Percentiles rank a stretch among this genome's conserved stretches.
Evolutionary conservation across 2,888 invertebrate species (phyloP).

Genomic region (Pachydiplax longipennis): DNA sequence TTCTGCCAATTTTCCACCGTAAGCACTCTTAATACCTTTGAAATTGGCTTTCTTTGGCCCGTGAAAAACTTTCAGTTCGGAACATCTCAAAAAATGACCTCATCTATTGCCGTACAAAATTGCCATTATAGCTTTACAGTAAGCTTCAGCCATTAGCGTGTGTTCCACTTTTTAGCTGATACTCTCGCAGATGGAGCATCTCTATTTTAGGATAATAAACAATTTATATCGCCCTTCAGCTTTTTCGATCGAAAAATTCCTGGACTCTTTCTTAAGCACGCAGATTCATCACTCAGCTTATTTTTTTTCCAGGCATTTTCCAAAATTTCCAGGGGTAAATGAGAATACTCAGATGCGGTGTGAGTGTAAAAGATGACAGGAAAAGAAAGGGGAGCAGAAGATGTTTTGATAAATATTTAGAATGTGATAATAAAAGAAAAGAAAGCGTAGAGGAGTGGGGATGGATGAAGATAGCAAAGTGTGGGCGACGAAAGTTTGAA

Average conservation of each 20-base stretch:
- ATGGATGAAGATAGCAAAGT: no score
- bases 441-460: no score
- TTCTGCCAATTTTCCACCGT: no score
- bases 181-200: neutral
- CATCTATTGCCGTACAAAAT: neutral
- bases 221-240: neutral
- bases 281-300: neutral
- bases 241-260: neutral
- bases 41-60: neutral
- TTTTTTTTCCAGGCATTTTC: no score
- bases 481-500: no score
- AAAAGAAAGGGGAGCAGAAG: no score
- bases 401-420: no score
- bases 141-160: neutral
- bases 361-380: no score
- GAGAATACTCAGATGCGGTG: no score
- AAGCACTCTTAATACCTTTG: neutral
- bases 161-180: neutral
- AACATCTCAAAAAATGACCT: neutral
- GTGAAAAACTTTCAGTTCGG: neutral
- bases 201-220: neutral
- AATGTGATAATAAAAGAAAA: no score
- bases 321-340: no score
- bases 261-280: neutral
- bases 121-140: neutral